Percentiles rank a stretch among this genome's conserved stretches.
phyloP scores from a whole-genome alignment of 1,140 invertebrate genomes.

The Scaptomyza montana region DNA sequence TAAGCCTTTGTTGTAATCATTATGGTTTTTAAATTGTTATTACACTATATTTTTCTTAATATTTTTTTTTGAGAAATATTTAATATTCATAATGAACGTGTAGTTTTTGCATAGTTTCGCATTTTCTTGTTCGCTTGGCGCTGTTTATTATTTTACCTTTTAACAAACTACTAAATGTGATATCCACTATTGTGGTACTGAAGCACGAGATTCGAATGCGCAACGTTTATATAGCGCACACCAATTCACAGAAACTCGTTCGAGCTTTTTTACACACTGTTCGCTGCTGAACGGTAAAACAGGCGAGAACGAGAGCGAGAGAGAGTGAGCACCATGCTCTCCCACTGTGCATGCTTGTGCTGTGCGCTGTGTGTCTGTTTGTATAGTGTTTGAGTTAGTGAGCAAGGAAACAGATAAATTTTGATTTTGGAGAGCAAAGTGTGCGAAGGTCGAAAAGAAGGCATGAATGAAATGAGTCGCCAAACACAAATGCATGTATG shows the following conservation, averaged over 20 bases:
- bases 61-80: conserved; percentile 4
- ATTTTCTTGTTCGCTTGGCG: conserved; percentile 37
- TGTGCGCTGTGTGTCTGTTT: conserved; percentile 10
- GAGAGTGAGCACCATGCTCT: conserved; percentile 25
- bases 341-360: conserved; percentile 16
- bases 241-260: conserved; percentile 61
- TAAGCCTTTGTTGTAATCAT: not conserved
- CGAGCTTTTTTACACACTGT: conserved; percentile 51
- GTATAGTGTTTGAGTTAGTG: conserved; percentile 3
- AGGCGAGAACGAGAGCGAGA: conserved; percentile 14
- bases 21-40: not conserved
- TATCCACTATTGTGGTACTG: conserved; percentile 79
- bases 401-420: conserved; percentile 31
- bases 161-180: conserved; percentile 79
- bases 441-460: conserved; percentile 74
- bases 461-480: conserved; percentile 69
- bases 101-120: conserved; percentile 44
- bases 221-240: conserved; percentile 76
- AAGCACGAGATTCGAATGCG: conserved; percentile 77
- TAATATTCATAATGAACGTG: conserved; percentile 23
- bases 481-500: conserved; percentile 3
- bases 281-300: conserved; percentile 62
- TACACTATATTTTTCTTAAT: not conserved
- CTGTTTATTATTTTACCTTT: conserved; percentile 59
- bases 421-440: conserved; percentile 19